Base-by-base conservation (phyloP, 2,888 invertebrate genomes). In the Agrotis ipsilon region DNA sequence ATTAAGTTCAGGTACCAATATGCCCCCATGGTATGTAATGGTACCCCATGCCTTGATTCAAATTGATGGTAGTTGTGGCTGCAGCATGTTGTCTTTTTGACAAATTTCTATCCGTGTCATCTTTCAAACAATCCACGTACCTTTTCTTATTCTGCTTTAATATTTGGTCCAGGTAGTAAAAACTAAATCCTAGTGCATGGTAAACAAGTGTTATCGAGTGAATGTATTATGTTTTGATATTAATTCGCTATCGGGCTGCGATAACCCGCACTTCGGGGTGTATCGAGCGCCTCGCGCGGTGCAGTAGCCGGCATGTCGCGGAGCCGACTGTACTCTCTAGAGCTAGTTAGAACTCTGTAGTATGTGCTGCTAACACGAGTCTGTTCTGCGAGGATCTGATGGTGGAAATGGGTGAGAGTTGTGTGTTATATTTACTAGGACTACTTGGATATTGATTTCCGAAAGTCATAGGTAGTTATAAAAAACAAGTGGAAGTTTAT, bases 191-290 rank as follows among this genome's bases (percentile, higher is more conserved):
- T 63, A 58, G 45, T 46, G 72, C 64, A 64, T 45, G 70, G 83
- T 82, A 81, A 84, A 84, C 81, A 85, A 85, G 69, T 72, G 80
- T 74, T 85, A 83, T 83, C 81, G 65, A 49, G 51, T 64, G 66
- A 81, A 64, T 77, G 81, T 81, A 72, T 78, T 70, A 75, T 82
- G 84, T 84, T 73, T 65, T 81, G 81, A 81, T 80, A 73, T 69
- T 72, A 80, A 80, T 74, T 78, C 68, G 67, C 61, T 83, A 83
- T 85, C 83, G 71, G 51, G 43, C 59, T 14, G 61, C 69, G 83
- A 84, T 84, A 84, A 84, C 85, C 83, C 78, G 61, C 59, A 51
- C 64, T 57, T 51, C 71, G 39, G 72, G 45, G 80, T 68, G 74
- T 78, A 80, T 76, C 80, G 65, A 58, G 51, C 39, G 69, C 24